phyloP scores from a whole-genome alignment of 1,140 invertebrate genomes.

The Galendromus occidentalis region DNA sequence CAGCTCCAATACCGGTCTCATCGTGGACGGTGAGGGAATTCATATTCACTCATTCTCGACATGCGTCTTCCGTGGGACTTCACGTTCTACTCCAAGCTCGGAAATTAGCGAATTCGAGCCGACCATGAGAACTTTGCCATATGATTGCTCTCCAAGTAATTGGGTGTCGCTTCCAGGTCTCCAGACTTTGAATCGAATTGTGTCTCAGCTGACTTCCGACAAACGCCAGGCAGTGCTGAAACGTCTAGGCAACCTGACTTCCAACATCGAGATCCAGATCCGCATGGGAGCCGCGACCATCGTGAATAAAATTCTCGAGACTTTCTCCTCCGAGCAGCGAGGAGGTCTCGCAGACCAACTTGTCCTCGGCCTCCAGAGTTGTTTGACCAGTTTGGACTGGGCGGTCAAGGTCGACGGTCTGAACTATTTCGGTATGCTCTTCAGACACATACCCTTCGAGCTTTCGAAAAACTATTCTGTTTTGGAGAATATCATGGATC shows the following conservation, averaged over 20 bases:
- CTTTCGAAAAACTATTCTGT: neutral
- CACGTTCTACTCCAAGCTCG: no score
- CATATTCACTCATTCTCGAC: no score
- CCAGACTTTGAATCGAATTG: neutral
- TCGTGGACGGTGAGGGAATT: neutral
- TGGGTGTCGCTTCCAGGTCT: constrained; percentile 3
- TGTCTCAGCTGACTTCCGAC: neutral
- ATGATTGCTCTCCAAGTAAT: no score
- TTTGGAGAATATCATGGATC: constrained; percentile 4
- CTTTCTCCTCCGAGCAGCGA: neutral
- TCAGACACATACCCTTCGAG: neutral
- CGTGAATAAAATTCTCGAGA: neutral
- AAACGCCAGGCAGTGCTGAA: neutral
- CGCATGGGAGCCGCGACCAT: neutral
- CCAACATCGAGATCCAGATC: neutral
- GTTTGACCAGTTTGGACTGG: neutral
- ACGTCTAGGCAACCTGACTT: neutral
- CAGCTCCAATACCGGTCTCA: neutral
- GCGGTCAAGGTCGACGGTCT: neutral
- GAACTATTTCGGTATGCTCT: neutral
- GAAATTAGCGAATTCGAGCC: no score
- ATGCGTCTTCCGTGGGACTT: no score
- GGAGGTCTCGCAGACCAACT: neutral
- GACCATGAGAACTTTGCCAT: no score
- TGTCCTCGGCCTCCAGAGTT: neutral